phyloP scores from a whole-genome alignment of 1,140 invertebrate genomes.

The Papilio glaucus region DNA sequence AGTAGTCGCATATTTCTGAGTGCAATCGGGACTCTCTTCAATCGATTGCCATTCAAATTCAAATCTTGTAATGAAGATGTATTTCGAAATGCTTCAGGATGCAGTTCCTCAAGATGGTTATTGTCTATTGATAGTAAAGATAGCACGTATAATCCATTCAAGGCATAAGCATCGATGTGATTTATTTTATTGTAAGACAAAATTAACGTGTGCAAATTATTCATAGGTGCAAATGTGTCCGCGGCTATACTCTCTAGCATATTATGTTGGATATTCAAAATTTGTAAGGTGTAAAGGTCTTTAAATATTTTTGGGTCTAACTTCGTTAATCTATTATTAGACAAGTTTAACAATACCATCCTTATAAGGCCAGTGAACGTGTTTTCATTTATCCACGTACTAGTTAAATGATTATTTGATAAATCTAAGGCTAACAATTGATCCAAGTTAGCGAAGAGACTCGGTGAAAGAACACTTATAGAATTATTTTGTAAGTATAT shows the following conservation, averaged over 20 bases:
- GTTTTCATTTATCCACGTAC: constrained; percentile 90
- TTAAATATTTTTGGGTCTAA: constrained; percentile 92
- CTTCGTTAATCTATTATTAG: constrained; percentile 91
- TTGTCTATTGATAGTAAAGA: constrained; percentile 91
- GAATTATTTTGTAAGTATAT: constrained; percentile 95
- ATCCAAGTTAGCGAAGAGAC: constrained; percentile 92
- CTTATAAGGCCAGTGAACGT: constrained; percentile 94
- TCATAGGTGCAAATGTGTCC: constrained; percentile 92
- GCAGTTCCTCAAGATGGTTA: constrained; percentile 89
- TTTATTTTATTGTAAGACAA: constrained; percentile 91
- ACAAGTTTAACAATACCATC: constrained; percentile 92
- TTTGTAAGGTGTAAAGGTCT: constrained; percentile 92
- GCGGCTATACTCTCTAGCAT: constrained; percentile 90
- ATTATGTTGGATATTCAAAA: constrained; percentile 92
- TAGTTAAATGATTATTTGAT: constrained; percentile 93
- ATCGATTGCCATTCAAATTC: constrained; percentile 92
- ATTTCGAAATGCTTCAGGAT: constrained; percentile 92
- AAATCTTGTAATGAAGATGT: constrained; percentile 92
- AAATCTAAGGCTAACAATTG: constrained; percentile 94
- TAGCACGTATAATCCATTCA: constrained; percentile 91
- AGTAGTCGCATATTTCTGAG: constrained; percentile 88
- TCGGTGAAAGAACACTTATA: constrained; percentile 90
- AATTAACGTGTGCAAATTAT: constrained; percentile 92
- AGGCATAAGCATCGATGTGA: constrained; percentile 89
- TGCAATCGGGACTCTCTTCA: constrained; percentile 91